A percentile compares a stretch with the other conserved stretches of the same genome.
These are phyloP conservation scores for Alectura lathami DNA, from an alignment of 2,113 vertebrate species.

Conservation along the genomic window DNA sequence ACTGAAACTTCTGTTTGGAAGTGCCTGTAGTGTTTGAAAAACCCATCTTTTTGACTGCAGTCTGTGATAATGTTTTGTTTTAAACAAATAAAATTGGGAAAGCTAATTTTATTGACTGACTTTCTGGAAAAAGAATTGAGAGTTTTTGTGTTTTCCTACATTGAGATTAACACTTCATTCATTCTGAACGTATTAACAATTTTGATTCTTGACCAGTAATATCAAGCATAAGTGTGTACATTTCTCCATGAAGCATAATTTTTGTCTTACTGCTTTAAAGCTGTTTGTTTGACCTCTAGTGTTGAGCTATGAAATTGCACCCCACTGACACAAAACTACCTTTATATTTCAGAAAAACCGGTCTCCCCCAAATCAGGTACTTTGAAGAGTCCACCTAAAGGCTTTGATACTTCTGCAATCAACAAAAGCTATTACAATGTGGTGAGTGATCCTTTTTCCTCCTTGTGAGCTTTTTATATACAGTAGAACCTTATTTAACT, in stretches of 20 bases:
- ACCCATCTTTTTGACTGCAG: background rate
- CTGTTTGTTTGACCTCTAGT: conserved; percentile 51
- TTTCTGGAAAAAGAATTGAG: background rate
- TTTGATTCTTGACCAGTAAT: background rate
- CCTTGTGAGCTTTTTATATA: background rate
- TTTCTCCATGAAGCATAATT: background rate
- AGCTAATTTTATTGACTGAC: background rate
- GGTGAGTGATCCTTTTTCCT: conserved; percentile 80
- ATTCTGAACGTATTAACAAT: background rate
- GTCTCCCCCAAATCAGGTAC: conserved; percentile 94
- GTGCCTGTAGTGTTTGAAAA: background rate
- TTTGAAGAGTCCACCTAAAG: conserved; percentile 95
- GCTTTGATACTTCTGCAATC: conserved; percentile 92
- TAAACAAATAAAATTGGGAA: background rate
- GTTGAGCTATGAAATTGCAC: conserved; percentile 33
- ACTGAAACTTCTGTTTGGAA: background rate
- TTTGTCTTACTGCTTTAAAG: background rate
- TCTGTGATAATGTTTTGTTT: background rate
- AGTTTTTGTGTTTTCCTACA: background rate
- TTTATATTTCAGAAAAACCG: conserved; percentile 87
- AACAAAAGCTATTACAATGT: conserved; percentile 99
- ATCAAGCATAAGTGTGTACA: background rate
- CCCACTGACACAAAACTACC: background rate
- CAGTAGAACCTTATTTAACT: background rate
- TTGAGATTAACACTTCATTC: background rate